Base-by-base conservation (phyloP, 2,797 vertebrate species). In the Lemur catta region DNA sequence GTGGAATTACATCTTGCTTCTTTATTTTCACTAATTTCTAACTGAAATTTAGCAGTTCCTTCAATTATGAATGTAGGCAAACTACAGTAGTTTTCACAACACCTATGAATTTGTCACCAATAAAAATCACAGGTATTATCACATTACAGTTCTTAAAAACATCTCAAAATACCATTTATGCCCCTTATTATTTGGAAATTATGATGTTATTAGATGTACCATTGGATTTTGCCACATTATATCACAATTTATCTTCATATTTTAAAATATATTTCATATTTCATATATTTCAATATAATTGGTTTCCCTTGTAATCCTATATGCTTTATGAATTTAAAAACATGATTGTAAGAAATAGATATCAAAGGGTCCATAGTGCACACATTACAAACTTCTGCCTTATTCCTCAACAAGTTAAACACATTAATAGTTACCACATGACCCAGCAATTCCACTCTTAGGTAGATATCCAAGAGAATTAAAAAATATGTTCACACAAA, bases 101-200 rank as follows among this genome's bases (percentile, higher is more conserved):
- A 76, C 3, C 30, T 89, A 50, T 50, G 55, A 91, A 84, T 89
- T 35, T 84, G 65, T 93, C 67, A 92, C 69, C 78, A 81, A 89
- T 0, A 93, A 67, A 80, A 75, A 96, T 20, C 41, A 85, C 50
- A 84, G 65, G 33, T 57, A 72, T 38, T 69, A 69, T 69, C 61
- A 63, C 8, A 41, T 22, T 11, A 88, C 0, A 86, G 13, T 65
- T 88, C 35, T 71, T 94, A 30, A 8, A 79, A 74, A 89, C 26
- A 78, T 67, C 63, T 93, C 59, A 89, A 94, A 94, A 89, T 50
- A 85, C 33, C 50, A 87, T 28, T 17, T 7, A 43, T 33, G 13
- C 20, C 52, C 59, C 95, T 81, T 80, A 76, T 28, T 91, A 76
- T 48, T 93, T 71, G 55, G 63, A 96, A 96, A 91, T 87, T 41